These are phyloP conservation scores for Luscinia megarhynchos DNA, from an alignment of 2,797 vertebrate genomes.

Conservation along the genomic window DNA sequence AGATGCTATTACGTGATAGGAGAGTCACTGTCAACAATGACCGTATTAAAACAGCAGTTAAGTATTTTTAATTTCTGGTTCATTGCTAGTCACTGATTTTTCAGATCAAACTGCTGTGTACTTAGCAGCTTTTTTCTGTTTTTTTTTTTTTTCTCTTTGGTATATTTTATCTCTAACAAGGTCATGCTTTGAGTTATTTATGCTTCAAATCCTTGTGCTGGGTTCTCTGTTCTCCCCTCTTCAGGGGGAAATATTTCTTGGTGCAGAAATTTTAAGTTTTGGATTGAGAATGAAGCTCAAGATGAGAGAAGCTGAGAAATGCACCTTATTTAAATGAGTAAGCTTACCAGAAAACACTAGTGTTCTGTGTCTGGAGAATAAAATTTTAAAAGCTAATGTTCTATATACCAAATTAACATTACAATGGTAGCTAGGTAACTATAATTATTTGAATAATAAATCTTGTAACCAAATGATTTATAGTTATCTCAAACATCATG, in stretches of 20 bases:
- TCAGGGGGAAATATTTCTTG: not conserved
- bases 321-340: conserved; percentile 14
- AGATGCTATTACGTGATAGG: not conserved
- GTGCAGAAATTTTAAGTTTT: not conserved
- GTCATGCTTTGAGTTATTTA: not conserved
- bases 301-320: not conserved
- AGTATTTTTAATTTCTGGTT: not conserved
- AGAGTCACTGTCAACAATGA: not conserved
- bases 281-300: not conserved
- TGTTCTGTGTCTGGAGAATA: conserved; percentile 27
- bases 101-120: not conserved
- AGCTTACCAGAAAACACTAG: not conserved
- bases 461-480: not conserved
- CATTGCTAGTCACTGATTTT: not conserved
- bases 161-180: not conserved
- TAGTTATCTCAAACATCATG: not conserved
- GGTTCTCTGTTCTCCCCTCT: not conserved
- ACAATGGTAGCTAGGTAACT: conserved; percentile 15
- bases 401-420: conserved; percentile 8
- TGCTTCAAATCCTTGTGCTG: not conserved
- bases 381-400: conserved; percentile 37
- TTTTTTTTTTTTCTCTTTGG: too few relatives aligned
- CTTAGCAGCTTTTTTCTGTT: not conserved
- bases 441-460: not conserved
- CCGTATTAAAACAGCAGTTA: not conserved